A percentile compares a stretch with the other conserved stretches of the same genome.
phyloP scores from a whole-genome alignment of 1,140 invertebrate genomes.

The Ladona fulva region DNA sequence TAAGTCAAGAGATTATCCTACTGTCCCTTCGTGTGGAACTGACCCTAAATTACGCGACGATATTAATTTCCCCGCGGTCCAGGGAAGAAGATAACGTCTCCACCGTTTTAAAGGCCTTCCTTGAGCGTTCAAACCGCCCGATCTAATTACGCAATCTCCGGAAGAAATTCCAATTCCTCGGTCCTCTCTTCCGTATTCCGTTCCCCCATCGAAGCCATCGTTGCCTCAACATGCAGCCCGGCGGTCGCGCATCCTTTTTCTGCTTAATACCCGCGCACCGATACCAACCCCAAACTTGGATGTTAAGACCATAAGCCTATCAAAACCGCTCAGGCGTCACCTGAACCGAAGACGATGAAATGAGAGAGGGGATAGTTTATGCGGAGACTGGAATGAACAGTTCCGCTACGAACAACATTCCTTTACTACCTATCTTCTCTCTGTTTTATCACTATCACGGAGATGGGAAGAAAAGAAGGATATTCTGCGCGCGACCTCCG shows the following conservation, averaged over 20 bases:
- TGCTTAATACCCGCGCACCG: neutral
- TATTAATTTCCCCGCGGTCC: neutral
- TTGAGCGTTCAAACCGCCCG: too few species aligned
- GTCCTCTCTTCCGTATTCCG: neutral
- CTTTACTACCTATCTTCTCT: neutral
- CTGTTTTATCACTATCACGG: too few species aligned
- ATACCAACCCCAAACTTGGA: neutral
- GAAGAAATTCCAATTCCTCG: too few species aligned
- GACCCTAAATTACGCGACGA: neutral
- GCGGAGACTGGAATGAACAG: neutral
- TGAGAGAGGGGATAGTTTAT: neutral
- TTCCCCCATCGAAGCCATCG: neutral
- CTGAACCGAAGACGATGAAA: neutral
- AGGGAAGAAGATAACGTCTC: neutral
- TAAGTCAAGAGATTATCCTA: neutral
- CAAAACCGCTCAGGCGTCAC: neutral
- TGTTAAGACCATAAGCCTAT: conserved; percentile 1
- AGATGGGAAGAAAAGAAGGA: neutral
- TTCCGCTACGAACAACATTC: neutral
- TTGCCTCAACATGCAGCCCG: neutral
- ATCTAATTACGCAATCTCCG: too few species aligned
- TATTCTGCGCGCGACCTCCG: neutral
- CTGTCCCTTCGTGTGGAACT: neutral
- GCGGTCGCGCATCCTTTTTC: neutral
- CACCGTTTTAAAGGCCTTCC: neutral